Base-by-base conservation (phyloP, 2,888 invertebrate genomes). In the Cheiracanthium punctorium region DNA sequence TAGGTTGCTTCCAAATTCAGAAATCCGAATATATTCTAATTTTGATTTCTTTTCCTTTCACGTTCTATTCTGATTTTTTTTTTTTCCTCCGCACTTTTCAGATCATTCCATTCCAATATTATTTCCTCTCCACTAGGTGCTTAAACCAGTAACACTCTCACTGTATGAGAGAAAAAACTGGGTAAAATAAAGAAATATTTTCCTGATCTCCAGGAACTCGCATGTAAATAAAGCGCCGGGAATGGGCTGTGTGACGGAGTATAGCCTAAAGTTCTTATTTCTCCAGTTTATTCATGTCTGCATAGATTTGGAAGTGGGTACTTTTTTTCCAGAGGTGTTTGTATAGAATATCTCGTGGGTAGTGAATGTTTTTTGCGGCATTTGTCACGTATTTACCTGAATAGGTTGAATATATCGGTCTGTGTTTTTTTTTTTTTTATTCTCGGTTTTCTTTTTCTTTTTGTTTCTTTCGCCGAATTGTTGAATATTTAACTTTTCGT, bases 351-450 rank as follows among this genome's bases (percentile, higher is more conserved):
- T 48, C 2, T 48, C 14, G 5, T 37, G n/a, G 7, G 37, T 12
- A 12, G n/a, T 48, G n/a, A n/a, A 48, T 48, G 48, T 7, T 48
- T 48, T 48, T 48, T 48, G 17, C 48, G 10, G 17, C 48, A 48
- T 48, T 48, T 48, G 48, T 48, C 48, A 48, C 48, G 48, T 48
- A 48, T 48, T 48, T 48, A 48, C n/a, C 14, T 48, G 48, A 48
- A 48, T 10, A 48, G 2, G 17, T 24, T 24, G 58, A 58, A 24
- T 24, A 58, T 58, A 37, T 37, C 37, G 10, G 37, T 10, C 37
- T 37, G 37, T 10, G 4, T 37, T 37, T 37, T 37, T 37, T 37
- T 10, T 37, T 10, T 48, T 48, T 17, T 48, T 48, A n/a, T n/a
- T n/a, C n/a, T n/a, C n/a, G n/a, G n/a, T n/a, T n/a, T n/a, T n/a